Conservation (phyloP, 2,797 vertebrate genomes). For the Mallotus villosus region DNA sequence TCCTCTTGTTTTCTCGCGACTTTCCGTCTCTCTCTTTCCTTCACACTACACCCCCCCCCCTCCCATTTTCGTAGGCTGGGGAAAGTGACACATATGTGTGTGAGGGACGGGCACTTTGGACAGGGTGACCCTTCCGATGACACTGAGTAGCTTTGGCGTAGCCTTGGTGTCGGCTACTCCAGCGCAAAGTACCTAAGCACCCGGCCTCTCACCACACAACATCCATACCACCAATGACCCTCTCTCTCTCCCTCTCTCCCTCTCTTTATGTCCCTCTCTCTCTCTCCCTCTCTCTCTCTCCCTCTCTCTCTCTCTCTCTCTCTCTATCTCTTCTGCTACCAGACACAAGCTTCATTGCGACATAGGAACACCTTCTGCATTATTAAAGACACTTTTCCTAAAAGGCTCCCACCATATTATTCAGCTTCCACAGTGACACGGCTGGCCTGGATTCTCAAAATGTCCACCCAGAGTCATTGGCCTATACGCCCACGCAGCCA, state of each 20-base stretch:
- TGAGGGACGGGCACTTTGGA: not conserved
- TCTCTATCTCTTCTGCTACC: slow-evolving; percentile 39
- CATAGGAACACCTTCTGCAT: slow-evolving; percentile 73
- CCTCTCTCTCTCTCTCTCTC: slow-evolving; percentile 19
- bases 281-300: slow-evolving; percentile 24
- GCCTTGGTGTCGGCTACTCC: not conserved
- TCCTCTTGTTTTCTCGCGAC: too few relatives aligned
- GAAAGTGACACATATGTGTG: not conserved
- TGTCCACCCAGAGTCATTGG: slow-evolving; percentile 61
- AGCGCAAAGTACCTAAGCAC: not conserved
- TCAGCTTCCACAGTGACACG: slow-evolving; percentile 68
- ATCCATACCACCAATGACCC: not conserved
- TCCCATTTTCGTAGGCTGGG: too few relatives aligned
- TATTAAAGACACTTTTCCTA: slow-evolving; percentile 81
- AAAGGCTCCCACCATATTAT: slow-evolving; percentile 74
- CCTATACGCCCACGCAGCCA: slow-evolving; percentile 49
- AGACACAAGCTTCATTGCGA: slow-evolving; percentile 58
- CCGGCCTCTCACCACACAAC: too few relatives aligned
- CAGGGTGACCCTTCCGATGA: not conserved
- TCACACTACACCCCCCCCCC: not conserved
- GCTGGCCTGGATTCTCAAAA: slow-evolving; percentile 58
- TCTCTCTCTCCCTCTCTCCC: slow-evolving; percentile 33
- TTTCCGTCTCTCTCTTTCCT: not conserved
- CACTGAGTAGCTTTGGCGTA: not conserved
- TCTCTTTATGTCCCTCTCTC: slow-evolving; percentile 14